These are phyloP conservation scores for Lepidostoma basale DNA, from an alignment of 1,140 invertebrate species.

Conservation along the genomic window DNA sequence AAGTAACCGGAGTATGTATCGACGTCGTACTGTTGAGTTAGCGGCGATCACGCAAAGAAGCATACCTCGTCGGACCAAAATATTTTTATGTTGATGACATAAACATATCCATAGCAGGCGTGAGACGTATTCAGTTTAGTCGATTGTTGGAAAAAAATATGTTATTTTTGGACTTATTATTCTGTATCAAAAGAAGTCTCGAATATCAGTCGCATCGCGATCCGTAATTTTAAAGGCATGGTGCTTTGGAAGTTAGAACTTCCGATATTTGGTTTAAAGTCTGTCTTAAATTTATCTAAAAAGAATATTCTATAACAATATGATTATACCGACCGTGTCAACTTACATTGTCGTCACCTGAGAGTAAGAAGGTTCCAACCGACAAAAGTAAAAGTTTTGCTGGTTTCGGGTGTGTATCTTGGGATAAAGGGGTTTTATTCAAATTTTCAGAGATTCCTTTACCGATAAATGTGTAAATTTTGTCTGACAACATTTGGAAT, in stretches of 20 bases:
- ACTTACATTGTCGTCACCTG: too few relatives aligned
- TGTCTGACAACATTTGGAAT: too few relatives aligned
- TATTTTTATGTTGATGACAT: slow-evolving; percentile 47
- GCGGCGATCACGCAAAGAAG: slow-evolving; percentile 49
- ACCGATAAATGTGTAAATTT: too few relatives aligned
- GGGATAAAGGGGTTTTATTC: too few relatives aligned
- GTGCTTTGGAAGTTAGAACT: slow-evolving; percentile 44
- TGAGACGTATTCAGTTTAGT: slow-evolving; percentile 53
- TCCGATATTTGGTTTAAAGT: slow-evolving; percentile 47
- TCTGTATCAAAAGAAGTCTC: slow-evolving; percentile 33
- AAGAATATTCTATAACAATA: slow-evolving; percentile 32
- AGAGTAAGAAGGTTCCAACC: too few relatives aligned
- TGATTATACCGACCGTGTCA: slow-evolving; percentile 36
- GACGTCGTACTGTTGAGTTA: too few relatives aligned
- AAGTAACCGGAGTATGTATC: too few relatives aligned
- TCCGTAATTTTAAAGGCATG: slow-evolving; percentile 45
- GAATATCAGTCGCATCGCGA: slow-evolving; percentile 41
- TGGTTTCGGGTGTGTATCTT: too few relatives aligned
- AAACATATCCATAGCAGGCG: slow-evolving; percentile 52
- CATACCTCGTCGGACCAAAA: slow-evolving; percentile 59
- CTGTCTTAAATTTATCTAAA: slow-evolving; percentile 46
- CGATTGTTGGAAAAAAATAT: slow-evolving; percentile 53
- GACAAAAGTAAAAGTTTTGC: too few relatives aligned
- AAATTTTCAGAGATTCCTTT: too few relatives aligned
- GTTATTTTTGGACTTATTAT: slow-evolving; percentile 48